Evolutionary conservation across 2,888 invertebrate species (phyloP).

Genomic region (Gisinianus flammeolus): DNA sequence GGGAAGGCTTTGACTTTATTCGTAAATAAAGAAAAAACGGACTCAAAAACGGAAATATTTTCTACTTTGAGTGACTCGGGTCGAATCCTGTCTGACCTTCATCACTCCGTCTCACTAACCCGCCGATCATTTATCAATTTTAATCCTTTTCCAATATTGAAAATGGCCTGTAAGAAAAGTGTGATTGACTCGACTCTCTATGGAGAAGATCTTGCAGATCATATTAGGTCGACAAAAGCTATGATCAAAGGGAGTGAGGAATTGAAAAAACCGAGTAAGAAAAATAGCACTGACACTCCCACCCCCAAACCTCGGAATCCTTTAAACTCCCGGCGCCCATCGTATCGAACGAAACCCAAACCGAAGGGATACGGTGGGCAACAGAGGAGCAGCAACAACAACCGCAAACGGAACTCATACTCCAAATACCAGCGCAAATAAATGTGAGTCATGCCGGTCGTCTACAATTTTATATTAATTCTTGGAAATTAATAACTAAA

Average conservation of each 20-base stretch:
- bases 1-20: not conserved
- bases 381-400: not conserved
- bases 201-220: not conserved
- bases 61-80: not conserved
- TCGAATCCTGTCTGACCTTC: not conserved
- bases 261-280: not conserved
- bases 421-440: not conserved
- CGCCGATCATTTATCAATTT: not conserved
- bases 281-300: not conserved
- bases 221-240: not conserved
- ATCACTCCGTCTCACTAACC: not conserved
- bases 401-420: not conserved
- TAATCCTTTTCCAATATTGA: not conserved
- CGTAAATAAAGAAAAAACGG: not conserved
- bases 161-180: not conserved
- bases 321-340: slow-evolving; percentile 1
- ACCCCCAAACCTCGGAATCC: not conserved
- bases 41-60: not conserved
- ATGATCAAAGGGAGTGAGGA: not conserved
- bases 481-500: slow-evolving; percentile 18
- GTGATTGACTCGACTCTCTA: not conserved
- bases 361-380: not conserved
- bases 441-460: slow-evolving; percentile 14
- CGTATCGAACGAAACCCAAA: not conserved
- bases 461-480: not conserved